Percentiles rank a stretch among this genome's conserved stretches.
Evolutionary conservation across 92 coral and sea anemone species (phyloP).

Genomic region (Muricea muricata): DNA sequence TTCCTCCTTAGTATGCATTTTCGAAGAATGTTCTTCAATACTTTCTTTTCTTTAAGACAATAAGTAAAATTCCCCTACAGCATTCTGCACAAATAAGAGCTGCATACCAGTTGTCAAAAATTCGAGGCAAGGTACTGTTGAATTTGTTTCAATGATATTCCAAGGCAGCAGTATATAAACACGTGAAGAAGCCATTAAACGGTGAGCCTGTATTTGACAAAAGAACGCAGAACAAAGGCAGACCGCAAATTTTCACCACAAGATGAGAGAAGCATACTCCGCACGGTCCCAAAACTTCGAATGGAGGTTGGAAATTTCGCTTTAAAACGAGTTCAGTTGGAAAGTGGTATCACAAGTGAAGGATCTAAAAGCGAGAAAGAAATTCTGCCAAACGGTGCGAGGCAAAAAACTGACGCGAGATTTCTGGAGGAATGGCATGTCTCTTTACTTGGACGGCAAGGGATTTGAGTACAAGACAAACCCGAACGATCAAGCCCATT

Average conservation of each 20-base stretch:
- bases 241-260: background rate
- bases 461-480: slow-evolving; percentile 1
- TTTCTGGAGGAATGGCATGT: background rate
- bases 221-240: background rate
- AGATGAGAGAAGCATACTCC: background rate
- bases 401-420: background rate
- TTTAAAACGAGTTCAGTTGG: background rate
- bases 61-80: background rate
- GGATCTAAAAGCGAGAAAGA: slow-evolving; percentile 8
- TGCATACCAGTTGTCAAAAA: slow-evolving; percentile 13
- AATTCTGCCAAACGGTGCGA: background rate
- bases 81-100: slow-evolving; percentile 12
- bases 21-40: too few relatives aligned
- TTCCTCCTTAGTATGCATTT: too few relatives aligned
- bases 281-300: background rate
- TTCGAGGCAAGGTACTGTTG: background rate
- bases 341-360: background rate
- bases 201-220: slow-evolving; percentile 8
- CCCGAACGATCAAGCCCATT: slow-evolving; percentile 33
- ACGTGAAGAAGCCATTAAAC: background rate
- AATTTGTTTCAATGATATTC: slow-evolving; percentile 18
- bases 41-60: too few relatives aligned
- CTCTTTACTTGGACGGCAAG: background rate
- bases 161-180: slow-evolving; percentile 29
- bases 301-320: background rate